Percentiles rank a stretch among this genome's conserved stretches.
Evolutionary conservation across 2,113 vertebrate species (phyloP).

Genomic region (Parus major): DNA sequence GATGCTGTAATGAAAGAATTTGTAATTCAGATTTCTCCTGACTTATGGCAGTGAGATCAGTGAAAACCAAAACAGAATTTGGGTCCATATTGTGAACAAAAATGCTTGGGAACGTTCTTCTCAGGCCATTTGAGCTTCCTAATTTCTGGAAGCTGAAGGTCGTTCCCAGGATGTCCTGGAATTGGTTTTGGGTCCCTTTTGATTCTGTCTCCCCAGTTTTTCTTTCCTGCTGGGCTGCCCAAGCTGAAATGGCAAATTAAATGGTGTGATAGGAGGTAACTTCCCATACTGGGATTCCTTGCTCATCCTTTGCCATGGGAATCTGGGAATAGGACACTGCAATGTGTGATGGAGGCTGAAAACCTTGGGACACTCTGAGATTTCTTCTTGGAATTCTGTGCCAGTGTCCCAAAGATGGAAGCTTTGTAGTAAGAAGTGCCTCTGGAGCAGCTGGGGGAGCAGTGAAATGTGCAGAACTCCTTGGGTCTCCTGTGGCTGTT

Average conservation of each 20-base stretch:
- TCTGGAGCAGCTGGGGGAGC: background rate
- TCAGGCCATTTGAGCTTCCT: background rate
- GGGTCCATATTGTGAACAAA: background rate
- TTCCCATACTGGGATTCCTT: background rate
- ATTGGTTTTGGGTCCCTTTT: background rate
- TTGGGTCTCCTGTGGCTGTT: background rate
- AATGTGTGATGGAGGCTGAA: background rate
- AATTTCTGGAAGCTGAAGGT: background rate
- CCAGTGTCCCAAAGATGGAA: background rate
- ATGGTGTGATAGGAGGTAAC: background rate
- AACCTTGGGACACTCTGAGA: too few relatives aligned
- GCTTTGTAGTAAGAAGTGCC: background rate
- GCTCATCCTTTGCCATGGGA: background rate
- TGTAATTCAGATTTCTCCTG: background rate
- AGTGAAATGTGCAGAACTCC: accelerated
- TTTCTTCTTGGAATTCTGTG: background rate
- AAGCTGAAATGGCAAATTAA: background rate
- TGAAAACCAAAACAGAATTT: background rate
- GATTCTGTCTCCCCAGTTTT: background rate
- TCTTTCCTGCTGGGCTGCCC: background rate
- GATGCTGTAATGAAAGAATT: background rate
- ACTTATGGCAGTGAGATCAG: background rate
- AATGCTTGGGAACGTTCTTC: background rate
- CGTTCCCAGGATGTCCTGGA: background rate
- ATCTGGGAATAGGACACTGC: background rate